Base-by-base conservation (phyloP, 2,888 invertebrate species). In the Tribolium freemani region DNA sequence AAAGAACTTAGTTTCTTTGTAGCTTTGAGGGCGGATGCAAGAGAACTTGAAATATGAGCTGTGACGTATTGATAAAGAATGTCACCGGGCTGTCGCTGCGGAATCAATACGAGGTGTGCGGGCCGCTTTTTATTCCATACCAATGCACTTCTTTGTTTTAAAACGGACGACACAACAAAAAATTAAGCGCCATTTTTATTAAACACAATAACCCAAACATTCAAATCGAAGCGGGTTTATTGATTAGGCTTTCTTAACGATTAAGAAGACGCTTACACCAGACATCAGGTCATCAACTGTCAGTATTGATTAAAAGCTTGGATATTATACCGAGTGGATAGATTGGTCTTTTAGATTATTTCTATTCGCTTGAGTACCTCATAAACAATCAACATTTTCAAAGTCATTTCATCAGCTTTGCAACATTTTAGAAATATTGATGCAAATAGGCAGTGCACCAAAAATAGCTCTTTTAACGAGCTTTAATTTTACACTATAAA, bases 61-160 rank as follows among this genome's bases (percentile, higher is more conserved):
- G 84, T 87, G 87, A 87, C 87, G 88, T 88, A 88, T 88, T 90
- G 90, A 90, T 90, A 89, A 88, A 89, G 88, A 90, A 90, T 90
- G 90, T 90, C 90, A 90, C 90, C 89, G 89, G 90, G 90, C 90
- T 89, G 90, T 90, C 90, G 88, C 87, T 87, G 87, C 87, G 87
- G 88, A 88, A 87, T 87, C 87, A 86, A 87, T 87, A 87, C 85
- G 81, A 84, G 83, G 84, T 84, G 84, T 84, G 82, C 83, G 83
- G 82, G 82, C 81, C 70, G 76, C 74, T 80, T 80, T 81, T 78
- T 80, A 78, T 82, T 82, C 76, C 78, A 71, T 79, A 72, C 79
- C 76, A 72, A 77, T 78, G 79, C 76, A 75, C 77, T 77, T 77
- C 71, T 77, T 78, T 76, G 76, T 79, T 78, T 79, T 77, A 53